phyloP scores from a whole-genome alignment of 2,797 vertebrate species.

The Balearica regulorum region DNA sequence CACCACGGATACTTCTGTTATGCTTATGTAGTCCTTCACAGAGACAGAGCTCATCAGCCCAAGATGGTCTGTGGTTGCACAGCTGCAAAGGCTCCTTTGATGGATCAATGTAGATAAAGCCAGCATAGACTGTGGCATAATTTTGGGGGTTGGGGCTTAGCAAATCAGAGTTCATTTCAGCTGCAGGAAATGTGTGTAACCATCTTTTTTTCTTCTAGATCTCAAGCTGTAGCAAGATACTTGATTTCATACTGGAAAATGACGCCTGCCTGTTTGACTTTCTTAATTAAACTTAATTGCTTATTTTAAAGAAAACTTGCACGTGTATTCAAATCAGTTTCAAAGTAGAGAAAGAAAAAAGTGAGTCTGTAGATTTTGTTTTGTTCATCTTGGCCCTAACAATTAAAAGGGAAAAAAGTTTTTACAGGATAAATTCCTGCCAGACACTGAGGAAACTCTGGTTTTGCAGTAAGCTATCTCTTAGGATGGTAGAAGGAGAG shows the following conservation, averaged over 20 bases:
- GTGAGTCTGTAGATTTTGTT: background rate
- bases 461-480: background rate
- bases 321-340: background rate
- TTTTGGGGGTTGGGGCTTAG: background rate
- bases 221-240: background rate
- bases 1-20: background rate
- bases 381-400: background rate
- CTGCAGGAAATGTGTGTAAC: background rate
- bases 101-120: background rate
- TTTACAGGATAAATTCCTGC: background rate
- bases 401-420: background rate
- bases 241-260: background rate
- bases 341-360: conserved; percentile 2
- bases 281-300: background rate
- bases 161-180: background rate
- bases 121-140: background rate
- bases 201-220: background rate
- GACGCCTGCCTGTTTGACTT: background rate
- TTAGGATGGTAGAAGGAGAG: background rate
- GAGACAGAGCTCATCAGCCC: background rate
- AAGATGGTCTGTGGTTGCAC: background rate
- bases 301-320: background rate
- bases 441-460: background rate
- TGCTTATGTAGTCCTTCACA: fast-evolving
- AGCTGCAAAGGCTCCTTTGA: background rate